A percentile compares a stretch with the other conserved stretches of the same genome.
Evolutionary conservation across 2,888 invertebrate genomes (phyloP).

Genomic region (Mythimna pallens): DNA sequence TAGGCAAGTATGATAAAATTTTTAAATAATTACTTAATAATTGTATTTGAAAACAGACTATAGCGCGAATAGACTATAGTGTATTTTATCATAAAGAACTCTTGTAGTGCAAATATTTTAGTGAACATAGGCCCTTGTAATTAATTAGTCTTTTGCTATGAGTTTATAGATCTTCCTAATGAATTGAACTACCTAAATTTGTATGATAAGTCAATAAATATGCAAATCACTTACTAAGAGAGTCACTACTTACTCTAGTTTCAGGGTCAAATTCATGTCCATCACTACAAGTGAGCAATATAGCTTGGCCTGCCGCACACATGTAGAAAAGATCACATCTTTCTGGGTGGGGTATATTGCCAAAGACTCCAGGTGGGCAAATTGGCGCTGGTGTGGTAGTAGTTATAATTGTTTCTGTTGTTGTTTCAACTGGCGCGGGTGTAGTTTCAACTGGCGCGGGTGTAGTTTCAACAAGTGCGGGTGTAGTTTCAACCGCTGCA

Average conservation of each 20-base stretch:
- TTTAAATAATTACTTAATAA: too few relatives aligned
- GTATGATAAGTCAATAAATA: too few relatives aligned
- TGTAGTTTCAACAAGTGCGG: background rate
- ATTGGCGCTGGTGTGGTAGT: slow-evolving; percentile 31
- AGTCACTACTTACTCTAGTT: background rate
- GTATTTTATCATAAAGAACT: too few relatives aligned
- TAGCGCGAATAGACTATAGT: too few relatives aligned
- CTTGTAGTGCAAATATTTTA: background rate
- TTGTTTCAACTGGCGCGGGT: background rate
- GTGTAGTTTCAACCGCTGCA: background rate
- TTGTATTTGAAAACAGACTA: too few relatives aligned
- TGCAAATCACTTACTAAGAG: background rate
- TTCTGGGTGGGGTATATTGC: slow-evolving; percentile 66
- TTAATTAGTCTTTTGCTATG: too few relatives aligned
- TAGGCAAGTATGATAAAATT: too few relatives aligned
- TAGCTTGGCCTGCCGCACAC: slow-evolving; percentile 62
- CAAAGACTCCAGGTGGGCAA: slow-evolving; percentile 66
- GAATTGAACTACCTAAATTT: background rate
- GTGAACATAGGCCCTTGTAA: too few relatives aligned
- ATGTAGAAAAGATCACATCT: slow-evolving; percentile 69
- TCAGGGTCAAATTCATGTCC: slow-evolving; percentile 68
- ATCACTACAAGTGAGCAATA: slow-evolving; percentile 62
- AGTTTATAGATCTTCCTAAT: background rate
- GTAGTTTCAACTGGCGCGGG: slow-evolving; percentile 9
- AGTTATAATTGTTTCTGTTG: background rate